Percentiles rank a stretch among this genome's conserved stretches.
Evolutionary conservation across 2,113 vertebrate species (phyloP).

Genomic region (Odontophorus gujanensis): DNA sequence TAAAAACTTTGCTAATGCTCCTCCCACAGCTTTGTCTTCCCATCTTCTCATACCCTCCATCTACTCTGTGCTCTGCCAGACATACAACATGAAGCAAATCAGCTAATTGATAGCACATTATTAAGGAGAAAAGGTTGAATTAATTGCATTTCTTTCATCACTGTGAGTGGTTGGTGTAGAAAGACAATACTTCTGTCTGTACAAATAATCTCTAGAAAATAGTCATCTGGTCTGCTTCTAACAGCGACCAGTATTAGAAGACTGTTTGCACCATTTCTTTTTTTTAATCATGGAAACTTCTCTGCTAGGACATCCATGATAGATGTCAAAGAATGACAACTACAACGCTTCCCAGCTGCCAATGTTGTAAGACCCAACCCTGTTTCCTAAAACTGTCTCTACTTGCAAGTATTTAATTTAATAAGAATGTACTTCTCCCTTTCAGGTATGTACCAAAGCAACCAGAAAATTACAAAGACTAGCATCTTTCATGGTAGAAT

Average conservation of each 20-base stretch:
- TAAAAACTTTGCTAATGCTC: neutral
- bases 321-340: neutral
- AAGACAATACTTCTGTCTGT: fast-evolving
- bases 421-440: neutral
- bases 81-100: neutral
- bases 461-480: neutral
- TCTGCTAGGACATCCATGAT: neutral
- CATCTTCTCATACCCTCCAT: fast-evolving
- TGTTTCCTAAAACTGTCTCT: neutral
- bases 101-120: neutral
- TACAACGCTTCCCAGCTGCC: neutral
- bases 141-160: neutral
- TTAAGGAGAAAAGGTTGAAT: neutral
- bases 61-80: neutral
- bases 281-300: neutral
- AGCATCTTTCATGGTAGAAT: neutral
- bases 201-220: neutral
- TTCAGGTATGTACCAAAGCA: neutral
- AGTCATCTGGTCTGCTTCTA: neutral
- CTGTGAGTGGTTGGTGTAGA: neutral
- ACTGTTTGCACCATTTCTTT: neutral
- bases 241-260: neutral
- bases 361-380: neutral
- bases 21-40: neutral
- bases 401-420: neutral